Evolutionary conservation across 2,113 vertebrate species (phyloP).

Genomic region (Rhabdomys dilectus): DNA sequence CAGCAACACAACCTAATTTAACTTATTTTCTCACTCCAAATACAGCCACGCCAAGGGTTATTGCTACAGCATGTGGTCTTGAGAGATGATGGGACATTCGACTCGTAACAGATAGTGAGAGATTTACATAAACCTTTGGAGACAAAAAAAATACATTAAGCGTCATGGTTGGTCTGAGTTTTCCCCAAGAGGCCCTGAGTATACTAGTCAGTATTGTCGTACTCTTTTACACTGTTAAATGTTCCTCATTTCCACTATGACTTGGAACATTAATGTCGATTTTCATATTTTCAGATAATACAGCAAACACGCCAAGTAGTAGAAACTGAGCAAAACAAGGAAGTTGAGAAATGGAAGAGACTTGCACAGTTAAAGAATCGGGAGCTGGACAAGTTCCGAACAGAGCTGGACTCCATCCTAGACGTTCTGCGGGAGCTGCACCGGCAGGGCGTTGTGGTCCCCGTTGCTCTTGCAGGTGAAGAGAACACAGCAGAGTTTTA

Average conservation of each 20-base stretch:
- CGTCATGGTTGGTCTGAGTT: not conserved
- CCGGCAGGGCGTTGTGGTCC: slow-evolving; percentile 91
- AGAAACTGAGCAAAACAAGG: slow-evolving; percentile 85
- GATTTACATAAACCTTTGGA: not conserved
- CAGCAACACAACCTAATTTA: not conserved
- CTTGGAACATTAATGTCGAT: not conserved
- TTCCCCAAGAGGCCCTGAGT: not conserved
- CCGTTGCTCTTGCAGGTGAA: slow-evolving; percentile 72
- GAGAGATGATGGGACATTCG: not conserved
- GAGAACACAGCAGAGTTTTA: slow-evolving; percentile 47
- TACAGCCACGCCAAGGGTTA: not conserved
- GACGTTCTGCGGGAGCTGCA: slow-evolving; percentile 94
- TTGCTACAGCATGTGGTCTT: not conserved
- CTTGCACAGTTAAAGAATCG: slow-evolving; percentile 91
- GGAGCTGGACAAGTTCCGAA: slow-evolving; percentile 93
- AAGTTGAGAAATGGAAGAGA: slow-evolving; percentile 90
- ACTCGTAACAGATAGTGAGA: not conserved
- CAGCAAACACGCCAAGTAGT: slow-evolving; percentile 82
- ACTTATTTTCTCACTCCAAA: not conserved
- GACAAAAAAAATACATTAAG: not conserved
- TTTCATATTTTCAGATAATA: slow-evolving; percentile 88
- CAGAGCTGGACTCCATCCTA: slow-evolving; percentile 95
- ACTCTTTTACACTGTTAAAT: not conserved
- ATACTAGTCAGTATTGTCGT: not conserved
- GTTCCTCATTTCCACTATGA: not conserved